A percentile compares a stretch with the other conserved stretches of the same genome.
Evolutionary conservation across 2,113 vertebrate species (phyloP).

Genomic region (Zapornia atra): DNA sequence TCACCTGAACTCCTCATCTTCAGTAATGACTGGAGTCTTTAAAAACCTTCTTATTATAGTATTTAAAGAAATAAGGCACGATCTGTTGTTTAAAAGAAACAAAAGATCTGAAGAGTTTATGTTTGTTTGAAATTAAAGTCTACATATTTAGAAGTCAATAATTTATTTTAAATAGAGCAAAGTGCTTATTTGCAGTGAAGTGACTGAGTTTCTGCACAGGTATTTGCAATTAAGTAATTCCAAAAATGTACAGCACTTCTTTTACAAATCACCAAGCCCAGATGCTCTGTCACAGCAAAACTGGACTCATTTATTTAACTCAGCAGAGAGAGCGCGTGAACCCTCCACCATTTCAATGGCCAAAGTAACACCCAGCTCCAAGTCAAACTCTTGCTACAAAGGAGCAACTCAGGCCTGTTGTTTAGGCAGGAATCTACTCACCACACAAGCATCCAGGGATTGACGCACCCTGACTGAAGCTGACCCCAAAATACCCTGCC

Average conservation of each 20-base stretch:
- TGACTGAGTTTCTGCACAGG: not conserved
- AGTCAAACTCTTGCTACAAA: not conserved
- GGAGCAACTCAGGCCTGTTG: not conserved
- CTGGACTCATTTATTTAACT: not conserved
- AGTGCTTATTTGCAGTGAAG: not conserved
- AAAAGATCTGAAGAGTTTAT: not conserved
- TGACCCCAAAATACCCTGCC: slow-evolving; percentile 45
- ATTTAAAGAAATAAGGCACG: not conserved
- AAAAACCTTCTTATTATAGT: not conserved
- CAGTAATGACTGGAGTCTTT: not conserved
- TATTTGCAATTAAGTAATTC: not conserved
- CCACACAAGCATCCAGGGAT: not conserved
- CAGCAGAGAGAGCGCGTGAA: not conserved
- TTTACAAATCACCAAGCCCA: not conserved
- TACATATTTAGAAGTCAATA: not conserved
- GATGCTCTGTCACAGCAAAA: not conserved
- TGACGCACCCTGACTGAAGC: not conserved
- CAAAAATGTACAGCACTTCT: not conserved
- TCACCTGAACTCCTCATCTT: not conserved
- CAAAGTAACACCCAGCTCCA: not conserved
- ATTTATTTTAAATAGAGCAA: not conserved
- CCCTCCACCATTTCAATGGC: not conserved
- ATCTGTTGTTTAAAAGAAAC: not conserved
- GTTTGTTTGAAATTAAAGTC: not conserved
- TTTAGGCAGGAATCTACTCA: not conserved